These are phyloP conservation scores for Gobio gobio DNA, from an alignment of 2,113 vertebrate genomes.

Conservation along the genomic window DNA sequence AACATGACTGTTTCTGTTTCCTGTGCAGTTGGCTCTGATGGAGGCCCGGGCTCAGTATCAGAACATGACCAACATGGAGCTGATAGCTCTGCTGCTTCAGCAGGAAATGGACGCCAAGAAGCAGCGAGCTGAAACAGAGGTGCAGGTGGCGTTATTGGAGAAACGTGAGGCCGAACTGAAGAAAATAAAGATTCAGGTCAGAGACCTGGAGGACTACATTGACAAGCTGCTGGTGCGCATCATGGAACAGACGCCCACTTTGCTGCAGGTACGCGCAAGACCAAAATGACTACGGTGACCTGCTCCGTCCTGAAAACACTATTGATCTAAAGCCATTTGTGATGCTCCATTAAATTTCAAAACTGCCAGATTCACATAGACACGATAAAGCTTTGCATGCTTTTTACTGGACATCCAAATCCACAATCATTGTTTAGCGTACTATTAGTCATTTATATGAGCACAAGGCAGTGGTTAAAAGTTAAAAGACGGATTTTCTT, in stretches of 20 bases:
- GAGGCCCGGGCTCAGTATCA: constrained; percentile 85
- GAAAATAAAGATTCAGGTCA: constrained; percentile 86
- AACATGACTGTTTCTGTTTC: constrained; percentile 9
- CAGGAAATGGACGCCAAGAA: constrained; percentile 84
- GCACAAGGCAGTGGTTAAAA: constrained; percentile 22
- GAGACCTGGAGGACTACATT: constrained; percentile 95
- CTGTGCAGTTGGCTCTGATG: constrained; percentile 59
- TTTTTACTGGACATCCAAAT: neutral
- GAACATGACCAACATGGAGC: constrained; percentile 92
- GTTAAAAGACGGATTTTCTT: neutral
- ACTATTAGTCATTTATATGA: neutral
- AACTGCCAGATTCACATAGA: constrained; percentile 38
- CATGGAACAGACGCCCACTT: constrained; percentile 93
- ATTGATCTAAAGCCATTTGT: constrained; percentile 4
- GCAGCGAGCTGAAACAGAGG: constrained; percentile 75
- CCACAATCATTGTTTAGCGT: constrained; percentile 22
- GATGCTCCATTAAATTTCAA: constrained; percentile 27
- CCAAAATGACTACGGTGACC: constrained; percentile 71
- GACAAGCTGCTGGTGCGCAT: constrained; percentile 94
- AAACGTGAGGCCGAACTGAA: constrained; percentile 82
- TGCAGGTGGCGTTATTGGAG: constrained; percentile 71
- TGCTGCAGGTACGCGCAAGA: constrained; percentile 87
- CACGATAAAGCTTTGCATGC: constrained; percentile 43
- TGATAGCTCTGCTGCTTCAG: constrained; percentile 91
- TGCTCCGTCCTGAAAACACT: neutral